A percentile compares a stretch with the other conserved stretches of the same genome.
phyloP scores from a whole-genome alignment of 1,140 invertebrate species.

The Zaprionus taronus region DNA sequence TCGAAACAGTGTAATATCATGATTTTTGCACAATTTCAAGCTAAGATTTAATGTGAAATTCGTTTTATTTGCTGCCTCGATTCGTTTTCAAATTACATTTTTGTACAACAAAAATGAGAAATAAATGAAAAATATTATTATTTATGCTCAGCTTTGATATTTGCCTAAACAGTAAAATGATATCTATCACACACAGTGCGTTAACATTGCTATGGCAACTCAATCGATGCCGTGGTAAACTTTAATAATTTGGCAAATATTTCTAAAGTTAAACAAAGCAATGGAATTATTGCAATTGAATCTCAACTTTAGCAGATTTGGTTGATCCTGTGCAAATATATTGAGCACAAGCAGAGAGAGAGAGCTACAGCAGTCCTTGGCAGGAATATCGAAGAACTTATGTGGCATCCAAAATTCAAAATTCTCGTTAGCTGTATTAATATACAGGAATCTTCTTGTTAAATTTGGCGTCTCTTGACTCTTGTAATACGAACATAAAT shows the following conservation, averaged over 20 bases:
- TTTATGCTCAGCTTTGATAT: not conserved
- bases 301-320: not conserved
- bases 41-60: not conserved
- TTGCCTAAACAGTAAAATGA: not conserved
- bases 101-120: not conserved
- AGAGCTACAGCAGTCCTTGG: too few relatives aligned
- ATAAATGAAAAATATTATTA: conserved; percentile 1
- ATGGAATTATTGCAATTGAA: not conserved
- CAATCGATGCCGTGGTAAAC: not conserved
- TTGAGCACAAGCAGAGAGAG: too few relatives aligned
- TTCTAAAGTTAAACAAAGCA: not conserved
- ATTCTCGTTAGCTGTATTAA: too few relatives aligned
- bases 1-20: not conserved
- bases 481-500: too few relatives aligned
- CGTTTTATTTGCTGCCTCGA: not conserved
- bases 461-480: too few relatives aligned
- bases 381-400: too few relatives aligned
- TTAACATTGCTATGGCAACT: not conserved
- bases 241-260: not conserved
- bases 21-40: not conserved
- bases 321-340: too few relatives aligned
- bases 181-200: not conserved
- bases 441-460: too few relatives aligned
- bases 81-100: not conserved
- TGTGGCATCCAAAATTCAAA: too few relatives aligned